Base-by-base conservation (phyloP, 2,888 invertebrate genomes). In the Caenorhabditis sp. region DNA sequence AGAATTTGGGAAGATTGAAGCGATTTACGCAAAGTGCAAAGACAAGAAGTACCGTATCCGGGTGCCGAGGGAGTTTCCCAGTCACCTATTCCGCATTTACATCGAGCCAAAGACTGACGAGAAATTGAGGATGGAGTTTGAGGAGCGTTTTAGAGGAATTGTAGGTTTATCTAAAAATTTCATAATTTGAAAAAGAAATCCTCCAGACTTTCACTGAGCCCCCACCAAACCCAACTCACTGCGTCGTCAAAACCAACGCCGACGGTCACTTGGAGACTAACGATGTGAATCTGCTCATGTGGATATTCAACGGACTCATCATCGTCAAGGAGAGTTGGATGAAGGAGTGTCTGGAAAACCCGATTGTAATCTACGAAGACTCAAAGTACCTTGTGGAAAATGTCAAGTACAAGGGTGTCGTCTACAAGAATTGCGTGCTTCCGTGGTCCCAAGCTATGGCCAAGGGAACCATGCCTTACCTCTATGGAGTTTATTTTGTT, bases 311-410 rank as follows among this genome's bases (percentile, higher is more conserved):
- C 37, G 72, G 64, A 11, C 28, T 50, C n/a, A 72, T 72, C n/a
- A 72, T 72, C 15, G 72, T 72, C 18, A 64, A 58, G 13, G 72
- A 72, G 3, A 5, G 47, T 9, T 72, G 72, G 72, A 72, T 72
- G 64, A 2, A 32, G 1, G 72, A 72, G 0, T 72, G 72, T 58
- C 20, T 72, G 22, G 40, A 24, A 24, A 20, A 72, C 22, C 22
- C 44, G 26, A 72, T 58, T 9, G 1, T 56, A 22, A 56, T 72
- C 50, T n/a, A 9, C 3, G 18, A 64, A 26, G 72, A 72, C 20
- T 22, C n/a, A 6, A 11, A 64, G 9, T 72, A 58, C 37, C 50
- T 72, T 8, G 64, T 72, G n/a, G 64, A 72, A 13, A 32, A 58
- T 8, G 51, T 74, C 6, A 65, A 40, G 26, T 74, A 40, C 40